Conservation (phyloP, 2,797 vertebrate genomes). For the Lepilemur ruficaudatus region DNA sequence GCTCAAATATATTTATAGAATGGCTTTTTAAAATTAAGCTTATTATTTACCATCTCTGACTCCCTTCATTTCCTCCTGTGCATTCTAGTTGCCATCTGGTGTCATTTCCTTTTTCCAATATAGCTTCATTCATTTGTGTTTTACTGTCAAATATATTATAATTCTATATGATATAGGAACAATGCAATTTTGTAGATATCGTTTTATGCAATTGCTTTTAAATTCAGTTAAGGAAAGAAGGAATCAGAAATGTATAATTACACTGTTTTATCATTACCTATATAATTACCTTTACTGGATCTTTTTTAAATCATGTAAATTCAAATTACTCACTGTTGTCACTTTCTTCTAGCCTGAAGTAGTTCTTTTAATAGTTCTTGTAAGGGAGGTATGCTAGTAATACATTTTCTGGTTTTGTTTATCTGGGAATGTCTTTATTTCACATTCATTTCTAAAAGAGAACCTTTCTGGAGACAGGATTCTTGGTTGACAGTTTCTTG, state of each 20-base stretch:
- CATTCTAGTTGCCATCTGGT: conserved; percentile 54
- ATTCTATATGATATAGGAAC: background rate
- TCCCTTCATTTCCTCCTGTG: conserved; percentile 42
- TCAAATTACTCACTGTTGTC: conserved; percentile 36
- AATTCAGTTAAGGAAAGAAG: conserved; percentile 34
- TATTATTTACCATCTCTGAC: conserved; percentile 50
- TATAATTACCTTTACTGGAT: conserved; percentile 24
- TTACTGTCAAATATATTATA: conserved; percentile 55
- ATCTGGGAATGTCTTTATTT: background rate
- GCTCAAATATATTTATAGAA: background rate
- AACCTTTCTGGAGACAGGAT: background rate
- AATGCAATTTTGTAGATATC: conserved; percentile 38
- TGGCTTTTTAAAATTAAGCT: background rate
- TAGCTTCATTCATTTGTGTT: conserved; percentile 9
- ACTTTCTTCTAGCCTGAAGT: background rate
- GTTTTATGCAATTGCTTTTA: conserved; percentile 23
- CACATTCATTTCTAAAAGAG: background rate
- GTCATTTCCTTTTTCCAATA: conserved; percentile 23
- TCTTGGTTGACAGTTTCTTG: background rate
- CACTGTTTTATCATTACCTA: conserved; percentile 17
- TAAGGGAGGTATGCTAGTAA: background rate
- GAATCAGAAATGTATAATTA: conserved; percentile 50
- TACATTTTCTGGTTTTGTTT: background rate
- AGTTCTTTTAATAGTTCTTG: background rate
- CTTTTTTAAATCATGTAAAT: background rate